Evolutionary conservation across 2,113 vertebrate genomes (phyloP).

Genomic region (Leptobrachium ailaonicum): DNA sequence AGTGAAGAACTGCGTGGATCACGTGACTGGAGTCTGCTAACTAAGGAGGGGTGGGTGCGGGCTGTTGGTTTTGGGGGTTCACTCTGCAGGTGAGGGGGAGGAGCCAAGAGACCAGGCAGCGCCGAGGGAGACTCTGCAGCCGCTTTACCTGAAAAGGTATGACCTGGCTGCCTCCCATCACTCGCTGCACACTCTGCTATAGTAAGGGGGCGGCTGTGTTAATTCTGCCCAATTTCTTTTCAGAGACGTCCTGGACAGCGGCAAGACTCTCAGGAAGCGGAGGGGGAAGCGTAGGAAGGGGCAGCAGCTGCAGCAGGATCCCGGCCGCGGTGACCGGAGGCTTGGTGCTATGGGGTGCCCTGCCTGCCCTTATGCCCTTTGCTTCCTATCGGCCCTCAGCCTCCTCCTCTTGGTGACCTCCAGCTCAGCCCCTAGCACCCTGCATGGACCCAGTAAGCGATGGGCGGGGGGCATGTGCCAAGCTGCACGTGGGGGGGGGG

Average conservation of each 20-base stretch:
- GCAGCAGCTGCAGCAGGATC: not conserved
- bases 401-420: conserved; percentile 6
- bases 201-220: too few species aligned
- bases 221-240: too few species aligned
- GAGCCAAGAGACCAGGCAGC: too few species aligned
- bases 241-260: conserved; percentile 5
- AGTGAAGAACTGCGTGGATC: not conserved
- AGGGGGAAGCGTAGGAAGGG: conserved; percentile 17
- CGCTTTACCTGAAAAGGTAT: too few species aligned
- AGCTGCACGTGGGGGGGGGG: too few species aligned
- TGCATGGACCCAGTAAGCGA: not conserved
- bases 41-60: not conserved
- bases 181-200: too few species aligned
- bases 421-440: not conserved
- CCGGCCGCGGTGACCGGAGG: not conserved
- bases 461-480: too few species aligned
- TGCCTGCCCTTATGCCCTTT: not conserved
- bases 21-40: not conserved
- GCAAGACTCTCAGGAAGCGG: conserved; percentile 14
- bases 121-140: too few species aligned
- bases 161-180: too few species aligned
- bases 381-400: not conserved
- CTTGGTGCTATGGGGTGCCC: not conserved
- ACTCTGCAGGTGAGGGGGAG: too few species aligned
- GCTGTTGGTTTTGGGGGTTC: too few species aligned